These are phyloP conservation scores for Apamea epomidion DNA, from an alignment of 2,888 invertebrate species.

Conservation along the genomic window DNA sequence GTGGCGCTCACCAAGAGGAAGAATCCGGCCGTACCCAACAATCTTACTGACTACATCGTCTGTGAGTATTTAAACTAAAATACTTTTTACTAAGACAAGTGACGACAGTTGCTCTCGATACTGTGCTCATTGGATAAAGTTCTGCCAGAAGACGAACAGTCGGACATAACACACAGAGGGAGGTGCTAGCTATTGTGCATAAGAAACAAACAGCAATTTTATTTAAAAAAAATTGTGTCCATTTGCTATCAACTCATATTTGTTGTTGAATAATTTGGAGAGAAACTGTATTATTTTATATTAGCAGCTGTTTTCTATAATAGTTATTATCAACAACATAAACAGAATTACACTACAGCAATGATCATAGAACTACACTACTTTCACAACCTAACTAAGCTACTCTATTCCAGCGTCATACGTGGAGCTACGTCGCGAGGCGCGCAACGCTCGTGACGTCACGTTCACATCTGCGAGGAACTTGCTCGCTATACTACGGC, in stretches of 20 bases:
- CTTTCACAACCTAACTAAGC: no score
- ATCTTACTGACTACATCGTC: conserved; percentile 76
- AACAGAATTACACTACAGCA: not conserved
- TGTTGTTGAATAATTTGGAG: not conserved
- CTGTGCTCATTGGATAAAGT: not conserved
- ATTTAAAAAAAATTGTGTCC: not conserved
- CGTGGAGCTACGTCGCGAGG: conserved; percentile 95
- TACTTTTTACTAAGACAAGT: not conserved
- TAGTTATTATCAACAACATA: not conserved
- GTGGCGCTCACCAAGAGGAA: conserved; percentile 97
- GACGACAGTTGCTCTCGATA: not conserved
- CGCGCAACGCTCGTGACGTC: conserved; percentile 96
- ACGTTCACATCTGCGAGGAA: conserved; percentile 99
- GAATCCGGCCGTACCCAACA: conserved; percentile 94
- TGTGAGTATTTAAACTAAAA: conserved; percentile 65
- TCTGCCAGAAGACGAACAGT: not conserved
- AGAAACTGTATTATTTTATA: not conserved
- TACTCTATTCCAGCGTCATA: conserved; percentile 91
- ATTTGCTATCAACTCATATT: not conserved
- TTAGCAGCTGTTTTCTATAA: not conserved
- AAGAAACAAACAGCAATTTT: not conserved
- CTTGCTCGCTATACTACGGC: conserved; percentile 96
- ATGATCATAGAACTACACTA: not conserved
- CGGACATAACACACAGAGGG: not conserved
- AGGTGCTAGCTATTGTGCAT: not conserved